Evolutionary conservation across 2,113 vertebrate genomes (phyloP).

Genomic region (Trichechus manatus): DNA sequence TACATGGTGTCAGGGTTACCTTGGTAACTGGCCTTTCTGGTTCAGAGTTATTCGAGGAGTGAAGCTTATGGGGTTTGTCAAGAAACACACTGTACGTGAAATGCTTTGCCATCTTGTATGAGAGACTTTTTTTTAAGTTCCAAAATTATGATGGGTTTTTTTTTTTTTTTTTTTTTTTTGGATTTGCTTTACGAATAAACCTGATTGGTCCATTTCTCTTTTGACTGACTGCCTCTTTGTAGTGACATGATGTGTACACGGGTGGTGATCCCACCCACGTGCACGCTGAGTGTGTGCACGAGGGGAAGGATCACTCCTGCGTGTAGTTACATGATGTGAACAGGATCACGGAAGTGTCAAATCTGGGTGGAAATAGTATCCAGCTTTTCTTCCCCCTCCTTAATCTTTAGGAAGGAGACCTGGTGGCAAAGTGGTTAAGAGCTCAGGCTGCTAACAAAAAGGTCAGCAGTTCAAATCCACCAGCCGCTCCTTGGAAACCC

Average conservation of each 20-base stretch:
- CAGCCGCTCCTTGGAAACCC: too few species aligned
- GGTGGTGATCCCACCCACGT: slow-evolving; percentile 30
- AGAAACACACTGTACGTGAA: slow-evolving; percentile 82
- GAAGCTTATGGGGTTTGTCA: slow-evolving; percentile 75
- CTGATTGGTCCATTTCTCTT: slow-evolving; percentile 81
- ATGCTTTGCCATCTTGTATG: slow-evolving; percentile 79
- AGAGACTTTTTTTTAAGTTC: slow-evolving; percentile 79
- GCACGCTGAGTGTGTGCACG: slow-evolving; percentile 62
- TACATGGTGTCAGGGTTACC: slow-evolving; percentile 77
- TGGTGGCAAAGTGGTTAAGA: too few species aligned
- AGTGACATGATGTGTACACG: slow-evolving; percentile 80
- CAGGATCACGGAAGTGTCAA: slow-evolving; percentile 55
- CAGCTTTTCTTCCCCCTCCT: not conserved
- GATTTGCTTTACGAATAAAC: slow-evolving; percentile 79
- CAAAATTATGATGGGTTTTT: slow-evolving; percentile 81
- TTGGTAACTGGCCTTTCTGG: slow-evolving; percentile 83
- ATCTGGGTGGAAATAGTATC: slow-evolving; percentile 28
- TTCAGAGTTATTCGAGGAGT: slow-evolving; percentile 68
- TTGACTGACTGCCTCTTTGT: slow-evolving; percentile 86
- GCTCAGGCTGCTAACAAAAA: too few species aligned
- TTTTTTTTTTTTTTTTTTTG: slow-evolving; percentile 73
- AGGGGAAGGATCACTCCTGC: slow-evolving; percentile 65
- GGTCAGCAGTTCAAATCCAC: too few species aligned
- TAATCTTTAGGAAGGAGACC: not conserved
- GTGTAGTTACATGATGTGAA: slow-evolving; percentile 73